Percentiles rank a stretch among this genome's conserved stretches.
phyloP scores from a whole-genome alignment of 2,797 vertebrate genomes.

The Schizothorax lantsangensis region DNA sequence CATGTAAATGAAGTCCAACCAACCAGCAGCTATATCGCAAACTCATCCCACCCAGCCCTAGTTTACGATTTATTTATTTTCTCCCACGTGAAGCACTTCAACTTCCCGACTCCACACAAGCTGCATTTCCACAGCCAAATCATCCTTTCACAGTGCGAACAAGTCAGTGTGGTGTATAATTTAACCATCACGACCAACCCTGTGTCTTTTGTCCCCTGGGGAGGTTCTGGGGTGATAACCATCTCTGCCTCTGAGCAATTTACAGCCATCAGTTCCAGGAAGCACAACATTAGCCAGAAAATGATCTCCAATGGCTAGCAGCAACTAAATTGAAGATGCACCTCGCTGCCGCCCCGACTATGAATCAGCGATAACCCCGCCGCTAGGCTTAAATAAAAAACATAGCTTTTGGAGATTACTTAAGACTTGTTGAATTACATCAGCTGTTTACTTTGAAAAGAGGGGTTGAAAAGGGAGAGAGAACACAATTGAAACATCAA shows the following conservation, averaged over 20 bases:
- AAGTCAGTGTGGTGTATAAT: constrained; percentile 27
- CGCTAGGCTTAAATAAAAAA: constrained; percentile 31
- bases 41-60: background rate
- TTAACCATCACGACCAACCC: constrained; percentile 36
- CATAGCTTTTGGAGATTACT: constrained; percentile 18
- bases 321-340: constrained; percentile 61
- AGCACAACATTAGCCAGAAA: constrained; percentile 60
- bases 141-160: constrained; percentile 1
- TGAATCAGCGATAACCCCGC: constrained; percentile 40
- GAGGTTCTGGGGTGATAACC: constrained; percentile 52
- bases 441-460: constrained; percentile 40
- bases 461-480: background rate
- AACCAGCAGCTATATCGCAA: background rate
- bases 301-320: constrained; percentile 57
- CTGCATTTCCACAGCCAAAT: background rate
- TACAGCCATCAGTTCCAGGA: constrained; percentile 59
- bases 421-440: constrained; percentile 27
- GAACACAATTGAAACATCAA: constrained; percentile 6
- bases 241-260: constrained; percentile 62
- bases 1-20: background rate
- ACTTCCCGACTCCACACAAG: background rate
- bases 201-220: constrained; percentile 49
- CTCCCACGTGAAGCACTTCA: background rate
- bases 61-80: background rate
- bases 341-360: constrained; percentile 16